Evolutionary conservation across 2,797 vertebrate genomes (phyloP).

Genomic region (Gephyroberyx darwinii): DNA sequence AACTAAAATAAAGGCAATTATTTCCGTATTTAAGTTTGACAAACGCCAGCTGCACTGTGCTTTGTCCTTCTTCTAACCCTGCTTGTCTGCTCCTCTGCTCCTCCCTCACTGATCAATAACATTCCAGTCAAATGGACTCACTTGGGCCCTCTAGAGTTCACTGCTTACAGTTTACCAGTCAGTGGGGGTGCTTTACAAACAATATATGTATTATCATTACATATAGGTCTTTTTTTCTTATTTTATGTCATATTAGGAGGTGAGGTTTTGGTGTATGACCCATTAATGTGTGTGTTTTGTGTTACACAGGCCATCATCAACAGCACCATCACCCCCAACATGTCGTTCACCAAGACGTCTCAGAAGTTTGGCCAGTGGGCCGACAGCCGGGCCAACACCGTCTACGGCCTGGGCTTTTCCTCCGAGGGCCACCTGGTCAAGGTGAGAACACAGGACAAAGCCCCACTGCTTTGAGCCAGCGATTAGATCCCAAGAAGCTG

Average conservation of each 20-base stretch:
- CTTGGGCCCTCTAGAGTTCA: conserved; percentile 33
- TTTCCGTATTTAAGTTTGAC: no score
- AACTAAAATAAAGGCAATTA: no score
- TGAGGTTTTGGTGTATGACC: not conserved
- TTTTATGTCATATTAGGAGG: not conserved
- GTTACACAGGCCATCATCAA: conserved; percentile 94
- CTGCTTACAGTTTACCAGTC: conserved; percentile 48
- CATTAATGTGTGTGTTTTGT: not conserved
- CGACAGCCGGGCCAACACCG: conserved; percentile 97
- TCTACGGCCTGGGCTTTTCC: conserved; percentile 97
- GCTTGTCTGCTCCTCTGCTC: not conserved
- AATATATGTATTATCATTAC: no score
- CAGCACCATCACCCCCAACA: conserved; percentile 99
- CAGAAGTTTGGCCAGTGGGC: conserved; percentile 99
- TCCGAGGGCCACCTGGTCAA: conserved; percentile 94
- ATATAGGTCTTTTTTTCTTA: no score
- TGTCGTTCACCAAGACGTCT: conserved; percentile 99
- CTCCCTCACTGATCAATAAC: conserved; percentile 44
- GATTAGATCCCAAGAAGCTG: no score
- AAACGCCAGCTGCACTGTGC: no score
- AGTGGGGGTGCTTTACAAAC: conserved; percentile 11
- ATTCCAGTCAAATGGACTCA: conserved; percentile 28
- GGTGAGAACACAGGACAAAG: conserved; percentile 76
- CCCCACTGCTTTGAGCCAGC: no score
- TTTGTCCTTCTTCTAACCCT: not conserved